Conservation (phyloP, 2,888 invertebrate species). For the Stenotaenia linearis region DNA sequence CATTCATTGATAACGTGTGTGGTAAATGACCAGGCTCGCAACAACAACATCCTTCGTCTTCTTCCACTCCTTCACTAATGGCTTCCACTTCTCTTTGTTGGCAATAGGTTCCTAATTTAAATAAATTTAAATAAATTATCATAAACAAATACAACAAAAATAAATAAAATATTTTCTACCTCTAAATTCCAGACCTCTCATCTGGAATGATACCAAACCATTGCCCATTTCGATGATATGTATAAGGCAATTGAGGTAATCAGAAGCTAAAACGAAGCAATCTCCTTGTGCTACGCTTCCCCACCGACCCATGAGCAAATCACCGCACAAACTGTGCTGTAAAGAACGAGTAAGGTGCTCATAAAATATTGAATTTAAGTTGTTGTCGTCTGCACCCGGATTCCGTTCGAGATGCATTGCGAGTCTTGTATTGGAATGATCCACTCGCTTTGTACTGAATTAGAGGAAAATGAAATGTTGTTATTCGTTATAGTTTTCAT, state of each 20-base stretch:
- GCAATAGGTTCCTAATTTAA: constrained; percentile 76
- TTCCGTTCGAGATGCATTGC: constrained; percentile 92
- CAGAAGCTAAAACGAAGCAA: constrained; percentile 95
- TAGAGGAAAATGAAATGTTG: constrained; percentile 27
- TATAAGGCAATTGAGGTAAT: constrained; percentile 95
- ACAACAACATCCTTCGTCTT: constrained; percentile 88
- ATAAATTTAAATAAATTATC: neutral
- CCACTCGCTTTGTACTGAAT: constrained; percentile 77
- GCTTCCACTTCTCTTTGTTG: constrained; percentile 98
- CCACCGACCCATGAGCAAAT: constrained; percentile 86
- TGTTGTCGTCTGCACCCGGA: constrained; percentile 88
- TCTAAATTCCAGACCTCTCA: constrained; percentile 93
- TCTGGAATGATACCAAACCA: constrained; percentile 94
- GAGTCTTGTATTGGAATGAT: constrained; percentile 92
- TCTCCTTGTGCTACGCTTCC: constrained; percentile 95
- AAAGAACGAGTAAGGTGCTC: constrained; percentile 94
- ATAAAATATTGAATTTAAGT: constrained; percentile 97
- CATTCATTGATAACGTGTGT: constrained; percentile 85
- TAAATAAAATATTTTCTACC: constrained; percentile 47
- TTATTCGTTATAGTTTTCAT: neutral
- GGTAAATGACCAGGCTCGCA: constrained; percentile 84
- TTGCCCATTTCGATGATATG: constrained; percentile 98
- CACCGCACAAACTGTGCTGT: constrained; percentile 92
- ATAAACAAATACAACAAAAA: no score
- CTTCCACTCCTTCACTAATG: constrained; percentile 93